Base-by-base conservation (phyloP, 2,888 invertebrate species). In the Torymus auratus region DNA sequence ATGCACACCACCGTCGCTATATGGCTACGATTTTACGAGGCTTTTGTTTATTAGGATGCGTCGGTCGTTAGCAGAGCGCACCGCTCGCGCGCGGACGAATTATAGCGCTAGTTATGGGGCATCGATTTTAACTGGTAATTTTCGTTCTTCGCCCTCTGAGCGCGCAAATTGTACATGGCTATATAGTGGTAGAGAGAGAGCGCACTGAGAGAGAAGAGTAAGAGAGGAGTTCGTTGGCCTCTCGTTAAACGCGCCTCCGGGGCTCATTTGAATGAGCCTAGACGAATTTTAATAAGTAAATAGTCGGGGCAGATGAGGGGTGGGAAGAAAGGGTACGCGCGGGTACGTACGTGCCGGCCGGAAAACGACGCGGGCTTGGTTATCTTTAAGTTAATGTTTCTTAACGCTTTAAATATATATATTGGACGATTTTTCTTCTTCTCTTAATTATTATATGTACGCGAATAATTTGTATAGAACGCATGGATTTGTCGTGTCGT, bases 41-140 rank as follows among this genome's bases (percentile, higher is more conserved):
- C 23, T 60, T 76, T 78, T 67, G 65, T 71, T 71, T 65, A 65
- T 78, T 71, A 14, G 58, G 12, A 10, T 20, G 58, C 28, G 55
- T 5, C 28, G 41, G 14, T 50, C 65, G 50, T 71, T 58, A 65
- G 64, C 17, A 14, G 14, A 14, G 55, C 28, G 55, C 7, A 20
- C 20, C 20, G 50, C 50, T 15, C 28, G 28, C 2, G 28, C 2
- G 28, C 28, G 55, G n/a, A 20, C 53, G 15, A 58, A 70, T 56
- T 52, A 60, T 28, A 11, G 78, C 58, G 64, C 50, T 11, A 58
- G 58, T 72, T 68, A 62, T 53, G 15, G 58, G 65, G 52, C 68
- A 28, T 61, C 61, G 55, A 67, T 74, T 74, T 79, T 73, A 79
- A 69, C 74, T 52, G 68, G 62, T 11, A 55, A 79, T 74, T 62